Conservation (phyloP, 2,888 invertebrate genomes). For the Gryllus longicercus region DNA sequence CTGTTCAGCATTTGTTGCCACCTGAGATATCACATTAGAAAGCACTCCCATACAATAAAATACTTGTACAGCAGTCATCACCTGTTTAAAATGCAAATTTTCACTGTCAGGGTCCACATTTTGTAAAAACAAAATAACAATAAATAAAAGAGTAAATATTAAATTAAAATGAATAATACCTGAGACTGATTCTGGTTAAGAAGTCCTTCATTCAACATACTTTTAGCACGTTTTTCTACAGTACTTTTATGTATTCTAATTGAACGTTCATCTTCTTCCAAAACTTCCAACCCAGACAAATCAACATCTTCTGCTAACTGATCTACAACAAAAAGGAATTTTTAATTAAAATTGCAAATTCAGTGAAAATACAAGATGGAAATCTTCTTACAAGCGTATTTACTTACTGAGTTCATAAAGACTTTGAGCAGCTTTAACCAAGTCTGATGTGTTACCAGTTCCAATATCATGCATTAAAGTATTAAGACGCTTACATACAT, state of each 20-base stretch:
- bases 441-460: slow-evolving; percentile 60
- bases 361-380: neutral
- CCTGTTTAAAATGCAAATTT: slow-evolving; percentile 44
- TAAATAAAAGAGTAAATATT: neutral
- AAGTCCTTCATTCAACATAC: slow-evolving; percentile 75
- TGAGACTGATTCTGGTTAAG: slow-evolving; percentile 68
- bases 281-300: slow-evolving; percentile 73
- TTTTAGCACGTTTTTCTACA: slow-evolving; percentile 74
- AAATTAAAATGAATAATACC: slow-evolving; percentile 44
- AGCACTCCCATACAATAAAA: slow-evolving; percentile 56
- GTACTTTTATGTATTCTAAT: slow-evolving; percentile 68
- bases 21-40: slow-evolving; percentile 49
- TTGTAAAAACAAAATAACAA: no score
- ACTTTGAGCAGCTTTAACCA: slow-evolving; percentile 78
- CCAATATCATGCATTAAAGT: slow-evolving; percentile 48
- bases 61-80: slow-evolving; percentile 61
- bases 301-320: slow-evolving; percentile 79
- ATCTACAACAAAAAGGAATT: slow-evolving; percentile 50
- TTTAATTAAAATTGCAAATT: neutral
- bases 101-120: neutral
- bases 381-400: neutral
- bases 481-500: slow-evolving; percentile 71
- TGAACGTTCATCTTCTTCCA: slow-evolving; percentile 72
- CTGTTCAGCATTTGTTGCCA: slow-evolving; percentile 44
- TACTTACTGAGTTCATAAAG: slow-evolving; percentile 72